Percentiles rank a stretch among this genome's conserved stretches.
phyloP scores from a whole-genome alignment of 2,797 vertebrate species.

The Rallus crepitans region DNA sequence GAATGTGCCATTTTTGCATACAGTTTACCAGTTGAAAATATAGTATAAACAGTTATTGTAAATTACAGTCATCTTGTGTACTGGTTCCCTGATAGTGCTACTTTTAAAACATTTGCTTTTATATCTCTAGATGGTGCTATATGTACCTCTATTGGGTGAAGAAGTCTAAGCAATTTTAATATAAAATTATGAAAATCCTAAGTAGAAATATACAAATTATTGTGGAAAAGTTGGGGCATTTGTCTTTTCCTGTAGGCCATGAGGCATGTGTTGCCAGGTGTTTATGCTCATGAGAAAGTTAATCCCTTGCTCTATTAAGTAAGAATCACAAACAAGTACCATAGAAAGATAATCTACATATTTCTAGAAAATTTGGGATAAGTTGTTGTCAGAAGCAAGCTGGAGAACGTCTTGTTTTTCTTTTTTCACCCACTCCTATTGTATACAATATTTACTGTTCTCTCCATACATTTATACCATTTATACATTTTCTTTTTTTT shows the following conservation, averaged over 20 bases:
- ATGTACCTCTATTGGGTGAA: constrained; percentile 59
- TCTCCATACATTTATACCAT: background rate
- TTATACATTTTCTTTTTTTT: background rate
- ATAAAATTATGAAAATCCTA: constrained; percentile 8
- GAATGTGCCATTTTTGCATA: constrained; percentile 43
- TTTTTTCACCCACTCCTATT: background rate
- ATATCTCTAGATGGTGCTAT: constrained; percentile 82
- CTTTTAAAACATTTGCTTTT: constrained; percentile 50
- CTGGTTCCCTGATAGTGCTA: background rate
- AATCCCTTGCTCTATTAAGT: background rate
- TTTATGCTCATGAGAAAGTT: constrained; percentile 19
- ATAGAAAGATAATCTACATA: background rate
- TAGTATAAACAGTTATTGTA: constrained; percentile 37
- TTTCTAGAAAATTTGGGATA: background rate
- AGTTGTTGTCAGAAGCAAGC: background rate
- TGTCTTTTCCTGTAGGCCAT: background rate
- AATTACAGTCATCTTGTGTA: constrained; percentile 33
- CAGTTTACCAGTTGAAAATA: constrained; percentile 58
- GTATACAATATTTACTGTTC: background rate
- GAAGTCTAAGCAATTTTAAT: background rate
- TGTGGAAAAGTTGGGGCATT: background rate
- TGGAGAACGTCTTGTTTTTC: background rate
- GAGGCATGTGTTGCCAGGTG: background rate
- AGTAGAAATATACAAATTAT: background rate
- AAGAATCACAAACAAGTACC: background rate